Base-by-base conservation (phyloP, 2,797 vertebrate species). In the Martes flavigula region DNA sequence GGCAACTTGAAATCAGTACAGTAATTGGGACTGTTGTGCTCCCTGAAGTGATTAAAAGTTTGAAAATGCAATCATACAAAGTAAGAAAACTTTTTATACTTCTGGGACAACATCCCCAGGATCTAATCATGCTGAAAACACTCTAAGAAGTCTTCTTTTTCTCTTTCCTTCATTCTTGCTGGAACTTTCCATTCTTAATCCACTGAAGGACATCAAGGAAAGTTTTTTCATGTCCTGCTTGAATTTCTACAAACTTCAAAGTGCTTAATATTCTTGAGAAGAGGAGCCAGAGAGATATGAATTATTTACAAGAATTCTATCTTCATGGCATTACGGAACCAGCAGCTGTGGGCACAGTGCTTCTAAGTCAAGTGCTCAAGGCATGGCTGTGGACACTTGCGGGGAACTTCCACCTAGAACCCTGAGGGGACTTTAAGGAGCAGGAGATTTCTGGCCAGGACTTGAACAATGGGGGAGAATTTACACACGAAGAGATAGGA, bases 41-140 rank as follows among this genome's bases (percentile, higher is more conserved):
- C 97, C 93, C 98, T 81, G 13, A 68, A 85, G 97, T 95, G 91
- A 97, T 98, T 97, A 97, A 84, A 97, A 97, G 94, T 97, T 97
- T 95, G 35, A 48, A 95, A 88, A 78, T 15, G 1, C 20, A 96
- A 95, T 58, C 25, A 10, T 32, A 90, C 3, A 54, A 90, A 87
- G 30, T 96, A 40, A 88, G 43, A 46, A 89, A 97, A 96, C 56
- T 91, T 97, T 84, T 89, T 93, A 75, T 87, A 46, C 97, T 91
- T 95, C 73, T 89, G 98, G 82, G 94, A 95, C 58, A 82, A 73
- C 60, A 87, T 97, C 93, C 96, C 97, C 32, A 91, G 91, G 73
- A 97, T 75, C 94, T 93, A 98, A 97, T 98, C 96, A 97, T 48
- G 54, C 68, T 18, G 60, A 90, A 95, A 81, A 64, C 2, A n/a